Conservation (phyloP, 2,797 vertebrate genomes). For the Thamnophis elegans region DNA sequence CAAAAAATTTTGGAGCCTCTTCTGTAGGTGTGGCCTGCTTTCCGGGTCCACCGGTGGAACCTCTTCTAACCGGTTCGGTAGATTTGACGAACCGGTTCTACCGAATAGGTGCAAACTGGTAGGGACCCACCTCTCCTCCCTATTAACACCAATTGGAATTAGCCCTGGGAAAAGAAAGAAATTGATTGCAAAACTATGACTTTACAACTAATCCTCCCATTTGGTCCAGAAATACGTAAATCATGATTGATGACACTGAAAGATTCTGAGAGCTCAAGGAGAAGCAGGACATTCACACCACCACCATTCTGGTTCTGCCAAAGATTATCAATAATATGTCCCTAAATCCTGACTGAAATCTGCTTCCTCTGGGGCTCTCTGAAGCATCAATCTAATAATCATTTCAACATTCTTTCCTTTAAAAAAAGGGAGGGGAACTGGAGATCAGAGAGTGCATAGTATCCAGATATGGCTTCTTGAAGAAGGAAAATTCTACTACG, state of each 20-base stretch:
- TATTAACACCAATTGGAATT: neutral
- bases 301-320: neutral
- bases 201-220: neutral
- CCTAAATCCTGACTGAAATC: neutral
- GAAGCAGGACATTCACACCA: neutral
- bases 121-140: too few species aligned
- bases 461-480: neutral
- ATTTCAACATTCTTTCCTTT: neutral
- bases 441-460: neutral
- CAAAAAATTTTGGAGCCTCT: too few species aligned
- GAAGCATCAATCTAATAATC: neutral
- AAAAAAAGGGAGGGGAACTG: neutral
- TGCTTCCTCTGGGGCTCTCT: neutral
- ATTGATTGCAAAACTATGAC: neutral
- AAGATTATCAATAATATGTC: neutral
- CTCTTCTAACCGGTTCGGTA: too few species aligned
- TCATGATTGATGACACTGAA: neutral
- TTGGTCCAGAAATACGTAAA: neutral
- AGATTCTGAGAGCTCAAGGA: neutral
- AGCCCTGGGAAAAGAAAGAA: neutral
- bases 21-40: too few species aligned
- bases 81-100: too few species aligned
- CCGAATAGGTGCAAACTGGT: too few species aligned
- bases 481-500: neutral
- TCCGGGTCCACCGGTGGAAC: too few species aligned